Evolutionary conservation across 2,113 vertebrate genomes (phyloP).

Genomic region (Bombycilla garrulus): DNA sequence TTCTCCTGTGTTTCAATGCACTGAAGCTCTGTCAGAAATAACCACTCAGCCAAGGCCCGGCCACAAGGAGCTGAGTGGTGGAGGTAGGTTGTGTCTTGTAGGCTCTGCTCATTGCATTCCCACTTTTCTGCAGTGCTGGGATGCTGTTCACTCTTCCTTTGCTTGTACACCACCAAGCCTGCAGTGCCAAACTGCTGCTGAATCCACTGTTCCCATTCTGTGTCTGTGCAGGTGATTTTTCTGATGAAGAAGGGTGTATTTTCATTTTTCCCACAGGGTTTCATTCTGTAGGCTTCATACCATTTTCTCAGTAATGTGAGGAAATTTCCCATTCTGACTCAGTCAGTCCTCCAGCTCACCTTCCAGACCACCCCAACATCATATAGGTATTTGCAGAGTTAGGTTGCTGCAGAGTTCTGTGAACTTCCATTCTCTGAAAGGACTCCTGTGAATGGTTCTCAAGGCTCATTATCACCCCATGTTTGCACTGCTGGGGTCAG

Average conservation of each 20-base stretch:
- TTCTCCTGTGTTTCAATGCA: neutral
- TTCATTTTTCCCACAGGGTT: neutral
- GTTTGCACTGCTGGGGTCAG: neutral
- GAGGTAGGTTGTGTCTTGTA: neutral
- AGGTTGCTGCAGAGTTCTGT: neutral
- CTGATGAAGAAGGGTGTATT: neutral
- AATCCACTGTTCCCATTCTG: neutral
- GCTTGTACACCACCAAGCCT: neutral
- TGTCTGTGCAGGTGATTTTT: neutral
- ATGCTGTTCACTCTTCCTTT: neutral
- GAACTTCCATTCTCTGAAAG: neutral
- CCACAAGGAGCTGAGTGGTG: neutral
- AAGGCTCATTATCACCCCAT: neutral
- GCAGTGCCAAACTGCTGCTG: neutral
- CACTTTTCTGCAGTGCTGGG: accelerated
- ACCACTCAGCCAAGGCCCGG: neutral
- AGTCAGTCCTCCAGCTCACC: neutral
- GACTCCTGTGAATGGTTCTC: neutral
- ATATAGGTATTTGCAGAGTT: neutral
- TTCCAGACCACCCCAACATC: neutral
- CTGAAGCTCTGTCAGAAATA: neutral
- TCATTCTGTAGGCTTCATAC: neutral
- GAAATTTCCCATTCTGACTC: neutral
- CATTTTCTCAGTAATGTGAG: neutral
- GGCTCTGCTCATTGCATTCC: neutral